Evolutionary conservation across 2,888 invertebrate species (phyloP), one percentile per base, ranked within the genome.

Genomic region (Scrobipalpa costella): DNA sequence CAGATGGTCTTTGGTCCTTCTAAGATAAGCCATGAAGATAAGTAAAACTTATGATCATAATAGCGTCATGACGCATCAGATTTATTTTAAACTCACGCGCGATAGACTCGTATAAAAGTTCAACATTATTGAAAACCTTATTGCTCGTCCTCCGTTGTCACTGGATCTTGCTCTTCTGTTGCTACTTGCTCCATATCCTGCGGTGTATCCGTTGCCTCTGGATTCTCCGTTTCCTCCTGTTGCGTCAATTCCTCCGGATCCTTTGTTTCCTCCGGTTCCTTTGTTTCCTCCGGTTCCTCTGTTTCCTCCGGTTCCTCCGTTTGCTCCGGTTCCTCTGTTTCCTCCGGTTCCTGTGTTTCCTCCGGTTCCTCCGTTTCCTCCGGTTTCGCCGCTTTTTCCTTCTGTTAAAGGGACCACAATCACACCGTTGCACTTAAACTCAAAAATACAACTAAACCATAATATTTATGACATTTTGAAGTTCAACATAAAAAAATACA

Each of bases 71-170:
- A n/a, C n/a, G n/a, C n/a, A n/a, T n/a, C n/a, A n/a, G n/a, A n/a
- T 27, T 2, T 27, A 27, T 27, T 27, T 27, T 27, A 27, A 27
- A 27, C 27, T 27, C 27, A 27, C 2, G 27, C 27, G 5, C 2
- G 27, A 27, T 27, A 27, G 27, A 27, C 5, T 27, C 27, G n/a
- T n/a, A n/a, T n/a, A n/a, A n/a, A n/a, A n/a, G n/a, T n/a, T n/a
- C n/a, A n/a, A n/a, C n/a, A n/a, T 73, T 71, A 72, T 71, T 75
- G 50, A 15, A 15, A n/a, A 15, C 15, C 44, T 40, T 40, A 40
- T 40, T 11, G 13, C 13, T 11, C 11, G 9, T 36, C 36, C 44
- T 36, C 36, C 44, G 15, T 44, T 44, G n/a, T 7, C 44, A n/a
- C 44, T 15, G 44, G 44, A 44, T 44, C 15, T 15, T 44, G 2